Conservation (phyloP, 2,888 invertebrate species). For the Tanytarsus gracilentus region DNA sequence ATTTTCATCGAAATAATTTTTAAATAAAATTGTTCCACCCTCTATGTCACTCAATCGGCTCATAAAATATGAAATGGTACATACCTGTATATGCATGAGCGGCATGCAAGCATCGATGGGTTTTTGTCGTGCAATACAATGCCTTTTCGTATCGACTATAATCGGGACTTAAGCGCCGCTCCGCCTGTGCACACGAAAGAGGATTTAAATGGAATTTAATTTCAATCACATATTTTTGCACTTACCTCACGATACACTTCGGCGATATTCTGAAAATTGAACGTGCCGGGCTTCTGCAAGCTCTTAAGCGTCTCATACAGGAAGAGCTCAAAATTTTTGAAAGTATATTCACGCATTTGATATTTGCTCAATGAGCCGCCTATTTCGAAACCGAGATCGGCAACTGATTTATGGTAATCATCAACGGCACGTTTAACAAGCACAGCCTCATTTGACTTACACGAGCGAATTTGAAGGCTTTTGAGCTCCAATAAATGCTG, state of each 20-base stretch:
- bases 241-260: slow-evolving; percentile 56
- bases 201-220: slow-evolving; percentile 5
- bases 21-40: no score
- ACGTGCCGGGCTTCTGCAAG: slow-evolving; percentile 60
- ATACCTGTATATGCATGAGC: slow-evolving; percentile 83
- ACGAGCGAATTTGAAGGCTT: slow-evolving; percentile 82
- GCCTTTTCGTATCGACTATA: slow-evolving; percentile 56
- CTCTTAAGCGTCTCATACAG: slow-evolving; percentile 76
- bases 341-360: slow-evolving; percentile 56
- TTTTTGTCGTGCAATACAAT: slow-evolving; percentile 73
- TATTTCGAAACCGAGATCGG: slow-evolving; percentile 50
- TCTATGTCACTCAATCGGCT: no score
- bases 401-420: slow-evolving; percentile 67
- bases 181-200: slow-evolving; percentile 37
- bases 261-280: slow-evolving; percentile 53
- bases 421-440: slow-evolving; percentile 81
- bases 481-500: slow-evolving; percentile 88
- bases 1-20: no score
- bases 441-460: slow-evolving; percentile 77
- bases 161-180: slow-evolving; percentile 44
- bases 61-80: no score
- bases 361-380: slow-evolving; percentile 50
- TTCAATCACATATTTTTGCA: slow-evolving; percentile 38
- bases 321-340: slow-evolving; percentile 77
- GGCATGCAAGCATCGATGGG: slow-evolving; percentile 83